Evolutionary conservation across 1,140 invertebrate genomes (phyloP), one percentile per base, ranked within the genome.

Genomic region (Globodera rostochiensis): DNA sequence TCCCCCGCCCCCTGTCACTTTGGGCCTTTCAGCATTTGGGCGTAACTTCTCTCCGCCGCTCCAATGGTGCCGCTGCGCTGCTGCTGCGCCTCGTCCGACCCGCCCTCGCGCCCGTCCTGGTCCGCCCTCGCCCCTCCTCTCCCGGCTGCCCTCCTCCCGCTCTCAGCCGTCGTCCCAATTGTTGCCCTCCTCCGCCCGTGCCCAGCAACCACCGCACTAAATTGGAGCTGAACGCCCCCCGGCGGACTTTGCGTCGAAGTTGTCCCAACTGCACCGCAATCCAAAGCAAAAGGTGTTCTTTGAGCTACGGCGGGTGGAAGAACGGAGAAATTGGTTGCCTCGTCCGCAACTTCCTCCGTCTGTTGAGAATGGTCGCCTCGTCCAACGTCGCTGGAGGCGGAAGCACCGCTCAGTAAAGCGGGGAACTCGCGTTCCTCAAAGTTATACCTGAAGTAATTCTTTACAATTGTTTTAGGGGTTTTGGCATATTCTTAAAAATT

Each of bases 121-220:
- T 70, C 77, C 50, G 49, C 50, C n/a, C 77, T 11, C 49, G n/a
- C n/a, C 21, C 21, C 36, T 11, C 76, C 15, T 69, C 50, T 66
- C 13, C 76, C 67, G 21, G 76, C 7, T 25, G n/a, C n/a, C 25
- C 77, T 36, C 45, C 49, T 70, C 60, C 13, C 57, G 5, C 57
- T 21, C 19, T 15, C 79, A 21, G 80, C 45, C 4, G 47, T 25
- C 36, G 57, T 79, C 53, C 75, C 80, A 45, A 80, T 80, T 45
- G 80, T 73, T n/a, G 75, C 70, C 49, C 76, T 64, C 49, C 76
- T 45, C 47, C 76, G 46, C 25, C 79, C 70, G 25, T 81, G 77
- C 45, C 81, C 79, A 46, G 81, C 80, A n/a, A 82, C 81, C 45
- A 82, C 80, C 50, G 80, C 81, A 66, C 57, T 82, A 45, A 82